Evolutionary conservation across 2,113 vertebrate species (phyloP).

Genomic region (Electrona antarctica): DNA sequence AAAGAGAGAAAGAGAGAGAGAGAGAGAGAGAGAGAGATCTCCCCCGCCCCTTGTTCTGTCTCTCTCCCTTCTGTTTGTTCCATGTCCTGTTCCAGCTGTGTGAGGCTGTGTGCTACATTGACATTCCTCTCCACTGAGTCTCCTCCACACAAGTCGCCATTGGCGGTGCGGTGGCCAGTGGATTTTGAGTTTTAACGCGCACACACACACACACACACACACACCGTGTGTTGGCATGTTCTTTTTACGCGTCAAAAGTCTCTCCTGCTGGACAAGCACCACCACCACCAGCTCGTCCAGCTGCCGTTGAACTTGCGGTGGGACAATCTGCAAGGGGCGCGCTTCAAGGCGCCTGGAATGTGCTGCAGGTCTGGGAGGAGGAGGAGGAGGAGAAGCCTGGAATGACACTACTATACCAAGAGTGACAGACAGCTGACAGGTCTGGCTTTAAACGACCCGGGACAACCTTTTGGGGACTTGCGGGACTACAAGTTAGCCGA

Average conservation of each 20-base stretch:
- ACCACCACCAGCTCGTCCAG: no score
- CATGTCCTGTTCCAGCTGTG: constrained; percentile 68
- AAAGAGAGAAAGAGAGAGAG: constrained; percentile 5
- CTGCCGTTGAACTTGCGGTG: background rate
- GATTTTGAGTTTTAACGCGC: constrained; percentile 1
- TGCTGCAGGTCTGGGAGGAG: background rate
- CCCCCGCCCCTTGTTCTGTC: constrained; percentile 51
- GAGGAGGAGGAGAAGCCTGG: background rate
- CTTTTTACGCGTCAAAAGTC: constrained; percentile 7
- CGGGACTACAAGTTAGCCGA: background rate
- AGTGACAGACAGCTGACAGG: background rate
- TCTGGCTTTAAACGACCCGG: background rate
- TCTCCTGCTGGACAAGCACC: constrained; percentile 3
- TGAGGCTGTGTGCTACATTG: constrained; percentile 8
- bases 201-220: no score
- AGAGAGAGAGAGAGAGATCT: constrained; percentile 23
- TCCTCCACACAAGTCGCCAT: constrained; percentile 30
- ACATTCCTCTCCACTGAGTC: constrained; percentile 52
- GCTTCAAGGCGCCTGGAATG: constrained; percentile 24
- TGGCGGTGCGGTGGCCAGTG: constrained; percentile 39
- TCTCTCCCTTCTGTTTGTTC: constrained; percentile 8
- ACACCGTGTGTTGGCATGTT: constrained; percentile 6
- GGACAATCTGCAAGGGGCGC: background rate
- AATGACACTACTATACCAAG: no score
- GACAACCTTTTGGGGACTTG: background rate